Conservation (phyloP, 1,140 invertebrate genomes). For the Geopemphigus sp. region DNA sequence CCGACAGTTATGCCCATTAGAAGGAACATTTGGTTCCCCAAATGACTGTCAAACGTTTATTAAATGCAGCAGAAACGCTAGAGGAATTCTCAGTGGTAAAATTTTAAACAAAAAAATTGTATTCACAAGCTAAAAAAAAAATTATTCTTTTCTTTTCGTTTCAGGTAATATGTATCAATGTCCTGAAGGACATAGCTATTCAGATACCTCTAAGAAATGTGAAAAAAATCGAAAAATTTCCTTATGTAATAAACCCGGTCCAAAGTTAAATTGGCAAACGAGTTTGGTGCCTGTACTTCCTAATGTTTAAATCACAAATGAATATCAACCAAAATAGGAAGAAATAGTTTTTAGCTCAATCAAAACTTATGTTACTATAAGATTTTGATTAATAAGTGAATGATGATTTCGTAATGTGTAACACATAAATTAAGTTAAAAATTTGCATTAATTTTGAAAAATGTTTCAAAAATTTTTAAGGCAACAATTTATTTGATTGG, state of each 20-base stretch:
- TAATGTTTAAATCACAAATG: conserved; percentile 26
- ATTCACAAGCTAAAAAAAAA: neutral
- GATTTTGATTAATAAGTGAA: neutral
- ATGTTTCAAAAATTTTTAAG: conserved; percentile 30
- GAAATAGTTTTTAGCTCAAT: conserved; percentile 26
- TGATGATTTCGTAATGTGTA: neutral
- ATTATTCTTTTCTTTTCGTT: conserved; percentile 27
- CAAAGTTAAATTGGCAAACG: conserved; percentile 42
- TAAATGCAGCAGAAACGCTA: conserved; percentile 64
- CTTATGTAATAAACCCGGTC: conserved; percentile 56
- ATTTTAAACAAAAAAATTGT: neutral
- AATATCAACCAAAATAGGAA: neutral
- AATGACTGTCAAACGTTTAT: conserved; percentile 68
- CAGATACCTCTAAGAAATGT: conserved; percentile 73
- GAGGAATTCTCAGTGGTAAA: conserved; percentile 61
- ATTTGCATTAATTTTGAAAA: conserved; percentile 26
- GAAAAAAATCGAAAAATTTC: conserved; percentile 63
- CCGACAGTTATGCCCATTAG: conserved; percentile 63
- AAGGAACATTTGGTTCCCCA: conserved; percentile 67
- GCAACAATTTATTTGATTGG: neutral
- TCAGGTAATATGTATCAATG: conserved; percentile 70
- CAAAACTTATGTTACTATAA: neutral
- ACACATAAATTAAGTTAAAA: conserved; percentile 9
- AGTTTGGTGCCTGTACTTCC: conserved; percentile 51
- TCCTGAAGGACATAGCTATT: conserved; percentile 72